Base-by-base conservation (phyloP, 2,797 vertebrate genomes). In the Orientallactaga sibirica region DNA sequence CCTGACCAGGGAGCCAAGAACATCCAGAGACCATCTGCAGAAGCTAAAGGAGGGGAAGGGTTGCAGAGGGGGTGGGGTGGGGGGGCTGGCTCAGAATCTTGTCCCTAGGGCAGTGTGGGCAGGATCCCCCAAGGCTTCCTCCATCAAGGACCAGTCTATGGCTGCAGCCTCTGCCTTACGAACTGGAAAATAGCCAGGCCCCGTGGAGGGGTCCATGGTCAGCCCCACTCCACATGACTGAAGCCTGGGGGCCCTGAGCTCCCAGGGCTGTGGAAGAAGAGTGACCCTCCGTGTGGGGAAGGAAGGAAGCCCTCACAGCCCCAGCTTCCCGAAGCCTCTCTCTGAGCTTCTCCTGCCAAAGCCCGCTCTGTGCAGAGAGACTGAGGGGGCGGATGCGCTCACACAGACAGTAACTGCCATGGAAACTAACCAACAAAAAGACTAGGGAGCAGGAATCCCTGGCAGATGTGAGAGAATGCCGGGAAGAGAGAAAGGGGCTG, bases 401-500 rank as follows among this genome's bases (percentile, higher is more conserved):
- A 87, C 78, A 90, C 61, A 64, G 92, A 96, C 91, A 92, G 68
- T 64, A 58, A 77, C 37, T 33, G 76, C 85, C 70, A 67, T 80
- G 92, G 93, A 95, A 92, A 95, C 86, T 86, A 95, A 94, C 71
- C 86, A 86, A 85, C 90, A 90, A 64, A 92, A 94, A 82, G 92
- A 84, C 67, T 86, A 93, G 93, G 79, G 37, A 96, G 80, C 67
- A 0, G 1, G 91, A 8, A 74, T 75, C 5, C 83, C 19, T 37
- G 71, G 52, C 80, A 86, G 89, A 77, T 0, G 82, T 79, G 22
- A 68, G 88, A 55, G 73, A 90, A 86, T 15, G n/a, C 70, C 61
- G 66, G 52, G 55, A 48, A 81, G 66, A 73, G 68, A 67, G 68
- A 58, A 76, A n/a, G 93, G 33, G 58, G 68, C 25, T 10, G 2